Conservation (phyloP, 2,888 invertebrate species). For the Ophioninae sp. region DNA sequence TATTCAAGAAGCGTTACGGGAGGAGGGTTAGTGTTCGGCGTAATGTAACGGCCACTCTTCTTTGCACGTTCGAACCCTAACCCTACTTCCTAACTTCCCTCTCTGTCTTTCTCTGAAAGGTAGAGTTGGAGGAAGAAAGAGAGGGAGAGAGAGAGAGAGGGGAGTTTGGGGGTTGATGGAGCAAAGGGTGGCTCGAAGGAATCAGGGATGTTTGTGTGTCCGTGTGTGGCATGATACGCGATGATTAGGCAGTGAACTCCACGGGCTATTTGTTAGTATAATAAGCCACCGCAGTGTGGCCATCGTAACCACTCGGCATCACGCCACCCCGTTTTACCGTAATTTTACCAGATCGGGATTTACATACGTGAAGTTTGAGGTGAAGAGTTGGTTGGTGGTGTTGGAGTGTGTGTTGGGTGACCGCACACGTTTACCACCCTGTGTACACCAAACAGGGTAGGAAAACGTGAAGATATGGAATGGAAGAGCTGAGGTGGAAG, state of each 20-base stretch:
- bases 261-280: constrained; percentile 81
- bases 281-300: constrained; percentile 79
- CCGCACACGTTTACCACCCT: neutral
- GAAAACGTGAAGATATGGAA: constrained; percentile 17
- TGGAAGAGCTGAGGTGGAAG: constrained; percentile 6
- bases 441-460: neutral
- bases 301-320: constrained; percentile 79
- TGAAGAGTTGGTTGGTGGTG: constrained; percentile 24
- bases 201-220: constrained; percentile 66
- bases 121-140: neutral
- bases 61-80: constrained; percentile 47
- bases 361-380: constrained; percentile 74
- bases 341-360: constrained; percentile 80
- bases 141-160: constrained; percentile 9
- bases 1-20: constrained; percentile 59
- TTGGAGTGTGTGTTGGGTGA: neutral
- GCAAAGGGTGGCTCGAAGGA: constrained; percentile 41
- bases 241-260: constrained; percentile 80
- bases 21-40: constrained; percentile 57
- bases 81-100: constrained; percentile 30
- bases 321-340: constrained; percentile 80
- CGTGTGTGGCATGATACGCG: constrained; percentile 79
- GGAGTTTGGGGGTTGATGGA: neutral
- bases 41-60: constrained; percentile 62
- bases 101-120: constrained; percentile 31